Percentiles rank a stretch among this genome's conserved stretches.
phyloP scores from a whole-genome alignment of 2,113 vertebrate species.

The Ophthalmolycus amberensis region DNA sequence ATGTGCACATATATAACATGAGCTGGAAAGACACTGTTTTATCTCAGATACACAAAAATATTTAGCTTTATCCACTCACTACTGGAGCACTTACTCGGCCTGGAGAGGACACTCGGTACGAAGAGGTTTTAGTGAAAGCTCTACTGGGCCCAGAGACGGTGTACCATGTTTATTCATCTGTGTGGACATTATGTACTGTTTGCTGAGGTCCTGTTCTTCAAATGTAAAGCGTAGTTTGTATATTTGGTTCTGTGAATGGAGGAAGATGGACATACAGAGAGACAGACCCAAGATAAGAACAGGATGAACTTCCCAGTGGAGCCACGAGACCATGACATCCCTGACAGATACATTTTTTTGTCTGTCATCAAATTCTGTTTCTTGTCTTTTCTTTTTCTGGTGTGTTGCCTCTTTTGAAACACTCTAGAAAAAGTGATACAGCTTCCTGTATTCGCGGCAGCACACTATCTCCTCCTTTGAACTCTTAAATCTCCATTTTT shows the following conservation, averaged over 20 bases:
- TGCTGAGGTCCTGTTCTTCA: not conserved
- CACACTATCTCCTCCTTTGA: not conserved
- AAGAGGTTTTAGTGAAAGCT: slow-evolving; percentile 14
- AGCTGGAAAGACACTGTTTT: not conserved
- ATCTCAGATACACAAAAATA: slow-evolving; percentile 11
- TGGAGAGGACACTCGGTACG: not conserved
- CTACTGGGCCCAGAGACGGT: not conserved
- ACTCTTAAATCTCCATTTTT: slow-evolving; percentile 8
- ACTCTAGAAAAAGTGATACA: not conserved
- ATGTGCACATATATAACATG: not conserved
- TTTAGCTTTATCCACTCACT: not conserved
- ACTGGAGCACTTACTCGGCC: not conserved
- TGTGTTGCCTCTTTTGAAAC: not conserved
- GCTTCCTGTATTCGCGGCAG: not conserved
- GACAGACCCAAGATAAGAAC: slow-evolving; percentile 25
- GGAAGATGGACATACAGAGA: not conserved
- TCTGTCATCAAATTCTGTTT: slow-evolving; percentile 9
- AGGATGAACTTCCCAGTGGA: slow-evolving; percentile 11
- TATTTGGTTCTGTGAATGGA: slow-evolving; percentile 9
- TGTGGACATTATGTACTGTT: not conserved
- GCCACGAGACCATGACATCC: slow-evolving; percentile 1
- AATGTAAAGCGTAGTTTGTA: not conserved
- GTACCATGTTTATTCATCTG: not conserved
- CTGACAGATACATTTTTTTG: not conserved
- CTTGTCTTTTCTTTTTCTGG: not conserved